Evolutionary conservation across 2,888 invertebrate species (phyloP).

Genomic region (Gastrophysa polygoni): DNA sequence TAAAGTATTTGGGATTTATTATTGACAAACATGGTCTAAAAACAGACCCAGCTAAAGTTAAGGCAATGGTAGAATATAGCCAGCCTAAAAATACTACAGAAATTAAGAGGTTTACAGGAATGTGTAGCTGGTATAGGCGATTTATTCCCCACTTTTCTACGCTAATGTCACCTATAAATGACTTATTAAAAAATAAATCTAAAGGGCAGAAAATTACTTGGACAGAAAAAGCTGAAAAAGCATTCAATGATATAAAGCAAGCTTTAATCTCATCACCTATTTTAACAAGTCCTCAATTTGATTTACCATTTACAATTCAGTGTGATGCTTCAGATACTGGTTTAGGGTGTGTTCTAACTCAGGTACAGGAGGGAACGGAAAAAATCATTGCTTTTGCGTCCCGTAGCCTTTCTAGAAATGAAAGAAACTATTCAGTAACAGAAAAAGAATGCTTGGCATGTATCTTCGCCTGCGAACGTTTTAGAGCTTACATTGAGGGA

Average conservation of each 20-base stretch:
- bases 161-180: conserved; percentile 19
- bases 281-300: conserved; percentile 35
- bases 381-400: conserved; percentile 26
- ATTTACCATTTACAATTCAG: conserved; percentile 32
- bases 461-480: conserved; percentile 40
- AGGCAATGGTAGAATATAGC: conserved; percentile 30
- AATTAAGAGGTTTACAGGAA: conserved; percentile 43
- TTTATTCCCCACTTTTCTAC: conserved; percentile 33
- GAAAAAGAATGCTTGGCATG: conserved; percentile 41
- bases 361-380: conserved; percentile 27
- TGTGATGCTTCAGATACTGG: conserved; percentile 43
- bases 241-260: conserved; percentile 34
- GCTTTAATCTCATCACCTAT: conserved; percentile 36
- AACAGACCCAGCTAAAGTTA: conserved; percentile 18
- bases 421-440: conserved; percentile 30
- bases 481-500: conserved; percentile 35
- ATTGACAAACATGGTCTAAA: conserved; percentile 17
- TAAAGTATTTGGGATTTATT: conserved; percentile 24
- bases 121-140: conserved; percentile 34
- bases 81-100: conserved; percentile 38
- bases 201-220: conserved; percentile 33
- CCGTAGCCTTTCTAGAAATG: conserved; percentile 23
- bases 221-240: conserved; percentile 30
- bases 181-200: conserved; percentile 20
- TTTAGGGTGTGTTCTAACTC: conserved; percentile 40